Conservation (phyloP, 2,797 vertebrate species). For the Gallinago stenura region DNA sequence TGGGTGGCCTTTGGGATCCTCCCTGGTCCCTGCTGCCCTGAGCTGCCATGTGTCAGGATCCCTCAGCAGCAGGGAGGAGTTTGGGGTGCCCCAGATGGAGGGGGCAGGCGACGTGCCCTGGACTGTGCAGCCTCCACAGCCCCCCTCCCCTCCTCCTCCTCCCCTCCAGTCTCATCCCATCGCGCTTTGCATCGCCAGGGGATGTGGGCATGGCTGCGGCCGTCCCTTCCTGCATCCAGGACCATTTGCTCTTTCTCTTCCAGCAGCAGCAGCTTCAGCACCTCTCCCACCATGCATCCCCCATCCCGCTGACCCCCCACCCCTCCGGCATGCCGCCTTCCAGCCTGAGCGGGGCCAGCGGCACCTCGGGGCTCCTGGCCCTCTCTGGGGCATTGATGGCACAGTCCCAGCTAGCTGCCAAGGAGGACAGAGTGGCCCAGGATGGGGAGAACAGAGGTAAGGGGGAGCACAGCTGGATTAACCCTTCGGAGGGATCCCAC, state of each 20-base stretch:
- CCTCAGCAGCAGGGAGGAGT: rapidly evolving
- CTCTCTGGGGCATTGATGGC: constrained; percentile 85
- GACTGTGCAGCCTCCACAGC: background rate
- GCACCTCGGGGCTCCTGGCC: constrained; percentile 85
- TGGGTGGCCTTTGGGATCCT: background rate
- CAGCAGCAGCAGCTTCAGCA: constrained; percentile 98
- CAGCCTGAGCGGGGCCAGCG: constrained; percentile 64
- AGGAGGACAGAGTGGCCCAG: constrained; percentile 85
- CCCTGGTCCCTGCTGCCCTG: no score
- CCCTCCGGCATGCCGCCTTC: constrained; percentile 82
- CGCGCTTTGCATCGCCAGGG: background rate
- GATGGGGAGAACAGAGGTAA: constrained; percentile 87
- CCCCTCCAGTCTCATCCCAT: rapidly evolving
- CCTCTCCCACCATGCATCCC: constrained; percentile 89
- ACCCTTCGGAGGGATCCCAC: background rate
- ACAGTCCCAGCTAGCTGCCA: constrained; percentile 83
- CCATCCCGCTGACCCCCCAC: constrained; percentile 87
- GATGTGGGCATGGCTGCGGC: background rate
- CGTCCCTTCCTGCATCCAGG: background rate
- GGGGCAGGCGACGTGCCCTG: rapidly evolving
- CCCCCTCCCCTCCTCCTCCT: background rate
- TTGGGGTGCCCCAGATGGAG: rapidly evolving
- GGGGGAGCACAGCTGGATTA: background rate
- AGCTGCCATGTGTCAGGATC: rapidly evolving
- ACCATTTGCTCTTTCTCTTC: constrained; percentile 39